Conservation (phyloP, 2,797 vertebrate genomes). For the Poliocrania exsul region DNA sequence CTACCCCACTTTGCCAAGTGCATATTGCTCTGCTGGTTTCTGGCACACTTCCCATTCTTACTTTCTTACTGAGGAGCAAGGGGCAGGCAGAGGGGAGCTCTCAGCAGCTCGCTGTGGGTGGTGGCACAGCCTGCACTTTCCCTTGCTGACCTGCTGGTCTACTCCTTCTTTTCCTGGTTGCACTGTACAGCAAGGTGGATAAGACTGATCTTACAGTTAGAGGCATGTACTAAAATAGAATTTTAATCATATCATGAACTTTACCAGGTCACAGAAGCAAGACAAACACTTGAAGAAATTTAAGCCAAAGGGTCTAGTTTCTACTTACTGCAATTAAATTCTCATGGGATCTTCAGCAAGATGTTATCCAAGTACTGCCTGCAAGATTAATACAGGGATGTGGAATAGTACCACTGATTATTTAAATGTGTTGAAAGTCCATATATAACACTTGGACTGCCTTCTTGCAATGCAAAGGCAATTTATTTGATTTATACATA, state of each 20-base stretch:
- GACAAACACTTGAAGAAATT: background rate
- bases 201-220: background rate
- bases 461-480: background rate
- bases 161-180: background rate
- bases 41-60: background rate
- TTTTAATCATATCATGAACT: background rate
- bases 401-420: background rate
- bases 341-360: background rate
- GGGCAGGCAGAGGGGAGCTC: background rate
- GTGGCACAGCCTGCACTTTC: background rate
- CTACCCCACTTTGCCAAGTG: background rate
- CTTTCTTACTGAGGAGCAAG: background rate
- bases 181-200: background rate
- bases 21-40: background rate
- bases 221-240: background rate
- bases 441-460: background rate
- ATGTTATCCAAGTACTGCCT: background rate
- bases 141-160: background rate
- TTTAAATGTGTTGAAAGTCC: background rate
- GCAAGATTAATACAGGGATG: background rate
- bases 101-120: background rate
- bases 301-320: background rate
- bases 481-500: background rate
- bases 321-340: background rate
- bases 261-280: background rate